Conservation (phyloP, 2,113 vertebrate genomes). For the Papio anubis region DNA sequence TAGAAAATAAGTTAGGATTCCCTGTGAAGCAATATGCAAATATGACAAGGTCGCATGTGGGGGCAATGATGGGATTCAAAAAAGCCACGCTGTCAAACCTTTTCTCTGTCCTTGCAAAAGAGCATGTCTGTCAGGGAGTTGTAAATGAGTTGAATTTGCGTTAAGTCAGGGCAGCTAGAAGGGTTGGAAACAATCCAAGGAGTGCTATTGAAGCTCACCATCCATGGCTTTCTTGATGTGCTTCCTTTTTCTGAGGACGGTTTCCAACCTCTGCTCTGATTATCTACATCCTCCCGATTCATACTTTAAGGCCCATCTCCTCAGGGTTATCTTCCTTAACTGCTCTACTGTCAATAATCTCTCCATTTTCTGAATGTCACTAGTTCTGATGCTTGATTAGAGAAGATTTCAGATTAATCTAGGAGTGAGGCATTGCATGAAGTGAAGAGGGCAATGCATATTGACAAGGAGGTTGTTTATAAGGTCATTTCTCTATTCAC, state of each 20-base stretch:
- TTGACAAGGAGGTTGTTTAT: background rate
- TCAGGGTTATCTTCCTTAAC: background rate
- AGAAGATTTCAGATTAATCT: constrained; percentile 40
- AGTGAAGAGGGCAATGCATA: background rate
- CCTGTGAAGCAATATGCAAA: constrained; percentile 65
- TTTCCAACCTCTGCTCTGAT: constrained; percentile 32
- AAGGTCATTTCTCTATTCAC: background rate
- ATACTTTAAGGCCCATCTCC: background rate
- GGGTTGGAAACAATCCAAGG: constrained; percentile 65
- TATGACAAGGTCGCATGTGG: constrained; percentile 69
- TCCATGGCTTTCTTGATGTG: constrained; percentile 6
- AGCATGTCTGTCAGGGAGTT: constrained; percentile 69
- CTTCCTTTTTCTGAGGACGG: background rate
- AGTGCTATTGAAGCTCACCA: background rate
- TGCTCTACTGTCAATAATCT: background rate
- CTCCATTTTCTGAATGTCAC: constrained; percentile 24
- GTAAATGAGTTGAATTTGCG: constrained; percentile 72
- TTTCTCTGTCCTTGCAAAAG: constrained; percentile 72
- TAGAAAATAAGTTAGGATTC: constrained; percentile 58
- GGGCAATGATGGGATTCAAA: constrained; percentile 62
- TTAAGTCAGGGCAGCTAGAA: constrained; percentile 60
- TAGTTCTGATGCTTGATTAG: constrained; percentile 38
- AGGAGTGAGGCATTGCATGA: background rate
- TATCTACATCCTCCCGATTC: background rate
- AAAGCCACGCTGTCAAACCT: constrained; percentile 72